Evolutionary conservation across 2,113 vertebrate species (phyloP).

Genomic region (Boleophthalmus pectinirostris): DNA sequence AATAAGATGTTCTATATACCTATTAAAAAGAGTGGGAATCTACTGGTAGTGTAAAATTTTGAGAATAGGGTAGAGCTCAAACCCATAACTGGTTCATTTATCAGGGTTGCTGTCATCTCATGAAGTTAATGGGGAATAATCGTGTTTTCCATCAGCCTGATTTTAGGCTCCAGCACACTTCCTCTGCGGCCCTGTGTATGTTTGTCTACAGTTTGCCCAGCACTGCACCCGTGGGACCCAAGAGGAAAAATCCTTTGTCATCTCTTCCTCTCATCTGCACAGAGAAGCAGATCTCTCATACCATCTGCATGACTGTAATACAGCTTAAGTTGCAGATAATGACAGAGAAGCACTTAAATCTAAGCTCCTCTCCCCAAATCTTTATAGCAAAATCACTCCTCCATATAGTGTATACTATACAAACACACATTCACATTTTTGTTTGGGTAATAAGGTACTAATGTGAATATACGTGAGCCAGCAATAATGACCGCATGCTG

Average conservation of each 20-base stretch:
- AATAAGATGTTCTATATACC: neutral
- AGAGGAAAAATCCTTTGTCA: slow-evolving; percentile 61
- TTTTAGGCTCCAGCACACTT: slow-evolving; percentile 49
- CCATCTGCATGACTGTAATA: slow-evolving; percentile 69
- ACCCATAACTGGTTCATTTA: slow-evolving; percentile 22
- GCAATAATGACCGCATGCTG: slow-evolving; percentile 28
- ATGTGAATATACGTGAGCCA: slow-evolving; percentile 18
- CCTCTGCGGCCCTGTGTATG: slow-evolving; percentile 45
- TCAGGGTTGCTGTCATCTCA: slow-evolving; percentile 33
- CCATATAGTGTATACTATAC: neutral
- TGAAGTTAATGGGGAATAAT: slow-evolving; percentile 29
- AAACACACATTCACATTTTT: too few species aligned
- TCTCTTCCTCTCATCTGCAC: slow-evolving; percentile 73
- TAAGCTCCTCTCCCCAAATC: slow-evolving; percentile 15
- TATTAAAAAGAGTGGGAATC: neutral
- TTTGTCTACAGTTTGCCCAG: slow-evolving; percentile 55
- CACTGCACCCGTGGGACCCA: slow-evolving; percentile 30
- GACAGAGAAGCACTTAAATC: slow-evolving; percentile 14
- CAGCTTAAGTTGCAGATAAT: slow-evolving; percentile 28
- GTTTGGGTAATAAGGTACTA: neutral
- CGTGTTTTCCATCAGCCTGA: slow-evolving; percentile 29
- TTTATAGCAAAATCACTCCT: neutral
- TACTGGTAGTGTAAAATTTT: neutral
- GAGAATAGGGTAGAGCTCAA: neutral
- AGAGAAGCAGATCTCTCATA: slow-evolving; percentile 66